Percentiles rank a stretch among this genome's conserved stretches.
Conservation (phyloP, 30 jellyfish, hydroid and myxozoan species). For the Aurelia sp. region DNA sequence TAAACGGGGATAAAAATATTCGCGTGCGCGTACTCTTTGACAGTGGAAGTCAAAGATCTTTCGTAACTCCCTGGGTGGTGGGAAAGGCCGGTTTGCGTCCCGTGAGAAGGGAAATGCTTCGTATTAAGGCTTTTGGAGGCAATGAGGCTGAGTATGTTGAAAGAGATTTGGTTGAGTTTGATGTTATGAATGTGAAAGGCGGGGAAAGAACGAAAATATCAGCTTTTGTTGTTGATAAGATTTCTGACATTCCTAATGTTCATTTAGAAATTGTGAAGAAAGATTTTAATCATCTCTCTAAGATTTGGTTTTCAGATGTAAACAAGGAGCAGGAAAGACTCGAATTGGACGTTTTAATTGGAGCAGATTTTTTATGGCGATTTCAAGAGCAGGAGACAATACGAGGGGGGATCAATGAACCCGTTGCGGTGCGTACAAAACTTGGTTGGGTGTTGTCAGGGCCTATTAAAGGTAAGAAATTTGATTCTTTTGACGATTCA, state of each 20-base stretch:
- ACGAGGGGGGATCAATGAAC: too few species aligned
- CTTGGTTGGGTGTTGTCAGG: too few species aligned
- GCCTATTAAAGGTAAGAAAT: too few species aligned
- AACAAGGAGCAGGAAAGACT: background rate
- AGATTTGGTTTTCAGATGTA: conserved; percentile 30
- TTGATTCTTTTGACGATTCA: too few species aligned
- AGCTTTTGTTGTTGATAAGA: conserved; percentile 15
- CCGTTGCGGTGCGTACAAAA: too few species aligned
- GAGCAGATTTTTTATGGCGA: too few species aligned
- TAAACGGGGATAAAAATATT: background rate
- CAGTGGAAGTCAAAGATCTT: conserved; percentile 19
- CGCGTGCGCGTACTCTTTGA: conserved; percentile 31
- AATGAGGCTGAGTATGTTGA: background rate
- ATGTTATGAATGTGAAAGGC: background rate
- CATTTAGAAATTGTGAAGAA: conserved; percentile 16
- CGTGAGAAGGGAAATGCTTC: conserved; percentile 10
- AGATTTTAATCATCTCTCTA: background rate
- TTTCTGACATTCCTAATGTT: background rate
- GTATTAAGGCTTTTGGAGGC: conserved; percentile 39
- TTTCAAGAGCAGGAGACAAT: too few species aligned
- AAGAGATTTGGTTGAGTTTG: conserved; percentile 1
- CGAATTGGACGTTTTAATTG: too few species aligned
- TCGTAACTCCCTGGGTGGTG: conserved; percentile 5
- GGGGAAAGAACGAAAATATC: background rate
- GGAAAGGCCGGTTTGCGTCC: background rate